Evolutionary conservation across 92 coral and sea anemone species (phyloP).

Genomic region (Siderastrea siderea): DNA sequence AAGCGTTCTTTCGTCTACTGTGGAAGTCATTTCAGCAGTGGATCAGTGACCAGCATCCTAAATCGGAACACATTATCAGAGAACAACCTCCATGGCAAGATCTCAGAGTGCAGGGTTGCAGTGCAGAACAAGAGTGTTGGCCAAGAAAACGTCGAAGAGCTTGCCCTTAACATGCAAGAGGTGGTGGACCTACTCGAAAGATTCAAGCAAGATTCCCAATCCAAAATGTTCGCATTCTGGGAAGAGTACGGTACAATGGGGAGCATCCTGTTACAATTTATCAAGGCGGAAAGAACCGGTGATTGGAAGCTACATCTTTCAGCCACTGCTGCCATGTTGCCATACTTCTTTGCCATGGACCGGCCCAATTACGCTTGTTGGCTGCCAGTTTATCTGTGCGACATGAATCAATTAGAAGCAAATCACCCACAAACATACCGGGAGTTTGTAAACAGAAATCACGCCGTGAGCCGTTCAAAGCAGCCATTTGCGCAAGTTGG

Average conservation of each 20-base stretch:
- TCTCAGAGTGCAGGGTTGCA: no score
- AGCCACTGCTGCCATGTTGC: constrained; percentile 38
- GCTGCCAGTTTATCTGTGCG: constrained; percentile 65
- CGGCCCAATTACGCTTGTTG: constrained; percentile 71
- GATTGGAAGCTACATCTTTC: constrained; percentile 65
- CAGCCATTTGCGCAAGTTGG: constrained; percentile 67
- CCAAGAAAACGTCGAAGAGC: no score
- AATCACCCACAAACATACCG: constrained; percentile 50
- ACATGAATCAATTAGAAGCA: constrained; percentile 48
- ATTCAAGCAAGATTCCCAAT: neutral
- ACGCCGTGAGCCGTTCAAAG: constrained; percentile 44
- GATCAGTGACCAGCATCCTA: neutral
- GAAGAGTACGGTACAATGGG: constrained; percentile 50
- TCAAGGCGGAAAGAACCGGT: constrained; percentile 69
- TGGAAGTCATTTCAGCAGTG: neutral
- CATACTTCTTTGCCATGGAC: constrained; percentile 70
- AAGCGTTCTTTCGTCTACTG: neutral
- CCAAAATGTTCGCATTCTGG: constrained; percentile 66
- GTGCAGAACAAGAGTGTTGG: no score
- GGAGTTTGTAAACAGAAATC: constrained; percentile 44
- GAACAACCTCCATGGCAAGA: no score
- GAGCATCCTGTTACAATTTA: constrained; percentile 45
- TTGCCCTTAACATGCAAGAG: no score
- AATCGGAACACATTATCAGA: no score
- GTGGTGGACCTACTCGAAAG: no score